Percentiles rank a stretch among this genome's conserved stretches.
Conservation (phyloP, 2,113 vertebrate species). For the Pandion haliaetus region DNA sequence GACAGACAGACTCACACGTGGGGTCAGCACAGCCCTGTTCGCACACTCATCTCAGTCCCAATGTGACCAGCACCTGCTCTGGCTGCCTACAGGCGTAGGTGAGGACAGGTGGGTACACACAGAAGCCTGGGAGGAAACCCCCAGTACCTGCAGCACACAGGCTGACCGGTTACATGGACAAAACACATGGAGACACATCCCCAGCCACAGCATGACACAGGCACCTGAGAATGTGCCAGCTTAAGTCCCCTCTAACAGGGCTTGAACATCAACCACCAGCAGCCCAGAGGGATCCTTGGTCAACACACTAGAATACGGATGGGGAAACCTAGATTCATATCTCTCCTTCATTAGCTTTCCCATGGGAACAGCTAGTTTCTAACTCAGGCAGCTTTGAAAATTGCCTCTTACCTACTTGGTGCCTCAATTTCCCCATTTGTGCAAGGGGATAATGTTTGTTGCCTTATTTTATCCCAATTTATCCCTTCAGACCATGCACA, state of each 20-base stretch:
- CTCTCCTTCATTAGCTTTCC: neutral
- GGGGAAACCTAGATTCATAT: neutral
- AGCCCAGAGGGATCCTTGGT: neutral
- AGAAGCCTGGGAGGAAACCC: neutral
- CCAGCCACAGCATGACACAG: neutral
- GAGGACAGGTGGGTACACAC: neutral
- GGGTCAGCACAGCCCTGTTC: neutral
- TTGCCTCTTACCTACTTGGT: neutral
- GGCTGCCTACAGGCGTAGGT: rapidly evolving
- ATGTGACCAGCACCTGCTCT: neutral
- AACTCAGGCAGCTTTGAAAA: neutral
- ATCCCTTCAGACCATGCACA: rapidly evolving
- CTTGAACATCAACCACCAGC: neutral
- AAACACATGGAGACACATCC: rapidly evolving
- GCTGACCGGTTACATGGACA: rapidly evolving
- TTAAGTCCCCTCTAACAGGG: rapidly evolving
- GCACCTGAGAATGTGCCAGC: neutral
- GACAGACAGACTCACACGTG: rapidly evolving
- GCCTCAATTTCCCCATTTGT: neutral
- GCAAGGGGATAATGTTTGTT: neutral
- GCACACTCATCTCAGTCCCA: neutral
- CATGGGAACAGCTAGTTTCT: neutral
- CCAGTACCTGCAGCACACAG: neutral
- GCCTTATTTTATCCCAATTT: neutral
- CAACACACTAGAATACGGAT: neutral